Conservation (phyloP, 2,113 vertebrate species). For the Orcinus orca region DNA sequence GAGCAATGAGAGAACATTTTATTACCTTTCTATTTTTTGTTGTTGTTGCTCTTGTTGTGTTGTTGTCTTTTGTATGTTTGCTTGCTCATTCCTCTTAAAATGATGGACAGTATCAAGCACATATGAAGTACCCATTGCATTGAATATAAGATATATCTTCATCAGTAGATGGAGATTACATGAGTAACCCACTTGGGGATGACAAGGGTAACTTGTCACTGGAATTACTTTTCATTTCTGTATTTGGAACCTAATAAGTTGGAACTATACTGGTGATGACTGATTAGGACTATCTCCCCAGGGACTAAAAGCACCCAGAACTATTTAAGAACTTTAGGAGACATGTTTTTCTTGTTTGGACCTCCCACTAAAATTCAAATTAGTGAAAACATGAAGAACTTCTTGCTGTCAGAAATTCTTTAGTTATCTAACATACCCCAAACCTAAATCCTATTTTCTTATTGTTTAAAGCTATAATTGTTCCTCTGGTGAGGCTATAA, state of each 20-base stretch:
- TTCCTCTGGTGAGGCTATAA: not conserved
- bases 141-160: not conserved
- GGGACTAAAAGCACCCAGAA: not conserved
- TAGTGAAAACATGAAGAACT: not conserved
- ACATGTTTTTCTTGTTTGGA: not conserved
- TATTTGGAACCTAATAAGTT: not conserved
- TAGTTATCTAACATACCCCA: too few species aligned
- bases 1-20: not conserved
- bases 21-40: not conserved
- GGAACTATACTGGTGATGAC: not conserved
- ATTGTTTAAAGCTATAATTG: not conserved
- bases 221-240: not conserved
- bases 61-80: not conserved
- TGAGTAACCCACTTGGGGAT: not conserved
- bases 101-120: not conserved
- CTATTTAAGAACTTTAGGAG: not conserved
- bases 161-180: not conserved
- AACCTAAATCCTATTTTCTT: not conserved
- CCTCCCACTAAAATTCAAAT: not conserved
- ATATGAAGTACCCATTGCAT: not conserved
- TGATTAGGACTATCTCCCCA: not conserved
- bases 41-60: not conserved
- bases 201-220: not conserved
- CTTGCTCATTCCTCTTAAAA: not conserved
- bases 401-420: too few species aligned